A percentile compares a stretch with the other conserved stretches of the same genome.
Conservation (phyloP, 2,113 vertebrate species). For the Coturnix japonica region DNA sequence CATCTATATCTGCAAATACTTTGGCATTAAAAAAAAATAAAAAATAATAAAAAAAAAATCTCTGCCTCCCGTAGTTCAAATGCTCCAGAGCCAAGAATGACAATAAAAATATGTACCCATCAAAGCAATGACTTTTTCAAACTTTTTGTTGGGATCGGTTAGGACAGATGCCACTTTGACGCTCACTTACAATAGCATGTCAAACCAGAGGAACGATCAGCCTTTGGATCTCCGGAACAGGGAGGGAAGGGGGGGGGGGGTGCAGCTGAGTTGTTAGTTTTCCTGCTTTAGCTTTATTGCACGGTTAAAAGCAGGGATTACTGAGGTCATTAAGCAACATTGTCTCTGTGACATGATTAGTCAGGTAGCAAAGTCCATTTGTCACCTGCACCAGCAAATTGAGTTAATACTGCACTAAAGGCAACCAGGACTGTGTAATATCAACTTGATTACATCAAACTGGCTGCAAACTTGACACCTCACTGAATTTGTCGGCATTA, state of each 20-base stretch:
- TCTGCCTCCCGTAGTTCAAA: slow-evolving; percentile 35
- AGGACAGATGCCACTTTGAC: slow-evolving; percentile 67
- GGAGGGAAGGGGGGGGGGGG: slow-evolving; percentile 32
- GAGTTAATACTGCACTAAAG: slow-evolving; percentile 93
- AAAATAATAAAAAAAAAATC: background rate
- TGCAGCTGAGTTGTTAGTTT: slow-evolving; percentile 78
- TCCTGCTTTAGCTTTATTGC: slow-evolving; percentile 80
- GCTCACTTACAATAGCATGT: slow-evolving; percentile 69
- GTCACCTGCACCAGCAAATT: slow-evolving; percentile 98
- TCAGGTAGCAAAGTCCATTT: slow-evolving; percentile 99
- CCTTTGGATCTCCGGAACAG: slow-evolving; percentile 52
- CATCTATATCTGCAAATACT: slow-evolving; percentile 5
- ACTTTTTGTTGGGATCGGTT: slow-evolving; percentile 72
- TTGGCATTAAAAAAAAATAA: slow-evolving; percentile 15
- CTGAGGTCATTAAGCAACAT: slow-evolving; percentile 96
- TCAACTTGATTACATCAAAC: slow-evolving; percentile 99
- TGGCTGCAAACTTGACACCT: slow-evolving; percentile 97
- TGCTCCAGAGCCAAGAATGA: slow-evolving; percentile 3
- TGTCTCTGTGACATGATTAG: slow-evolving; percentile 99
- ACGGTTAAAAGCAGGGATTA: slow-evolving; percentile 90
- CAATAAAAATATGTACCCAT: slow-evolving; percentile 67
- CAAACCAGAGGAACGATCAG: slow-evolving; percentile 66
- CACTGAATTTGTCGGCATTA: slow-evolving; percentile 99
- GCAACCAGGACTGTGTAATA: slow-evolving; percentile 96
- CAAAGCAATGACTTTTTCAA: slow-evolving; percentile 67